Base-by-base conservation (phyloP, 2,797 vertebrate genomes). In the Notoglanidium macrostoma region DNA sequence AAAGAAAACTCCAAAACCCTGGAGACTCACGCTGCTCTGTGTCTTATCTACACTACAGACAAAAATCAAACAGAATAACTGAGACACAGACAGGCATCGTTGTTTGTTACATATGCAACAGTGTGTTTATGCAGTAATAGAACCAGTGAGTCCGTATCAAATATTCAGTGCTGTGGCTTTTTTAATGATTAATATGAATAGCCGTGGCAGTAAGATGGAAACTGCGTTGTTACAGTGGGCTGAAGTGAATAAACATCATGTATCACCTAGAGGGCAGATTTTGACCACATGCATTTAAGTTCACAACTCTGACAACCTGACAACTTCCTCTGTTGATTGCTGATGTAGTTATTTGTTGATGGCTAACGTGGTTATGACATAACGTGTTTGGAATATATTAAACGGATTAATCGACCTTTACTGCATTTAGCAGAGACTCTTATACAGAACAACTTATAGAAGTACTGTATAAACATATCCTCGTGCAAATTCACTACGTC, bases 1-100 rank as follows among this genome's bases (percentile, higher is more conserved):
- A 80, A 85, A 90, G 81, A 90, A 79, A 77, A 85, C 84, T 77
- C 84, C 35, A 19, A 65, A 49, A 63, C 84, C 80, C 80, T 14
- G 61, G 80, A 83, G 80, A 83, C 61, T 49, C 11, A 3, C 21
- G 19, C 57, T 59, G 1, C 57, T 65, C 35, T 19, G 54, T 17
- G 61, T 40, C 54, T 61, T 72, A 74, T 85, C 70, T 85, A n/a
- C 68, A 85, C 23, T 15, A 35, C 35, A 17, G 35, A 49, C 14
- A 65, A 74, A 26, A 61, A 85, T 61, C 44, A 26, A 46, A 11
- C 54, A 32, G 54, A 57, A 78, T 21, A 55, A 23, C 54, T 11
- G 29, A 35, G 46, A 8, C 21, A 0, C 76, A 55, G 76, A 78
- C 4, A 46, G 12, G 3, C 79, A 1, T 11, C 12, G 61, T 49